phyloP scores from a whole-genome alignment of 2,888 invertebrate species.

The Cyrtodaria siliqua region DNA sequence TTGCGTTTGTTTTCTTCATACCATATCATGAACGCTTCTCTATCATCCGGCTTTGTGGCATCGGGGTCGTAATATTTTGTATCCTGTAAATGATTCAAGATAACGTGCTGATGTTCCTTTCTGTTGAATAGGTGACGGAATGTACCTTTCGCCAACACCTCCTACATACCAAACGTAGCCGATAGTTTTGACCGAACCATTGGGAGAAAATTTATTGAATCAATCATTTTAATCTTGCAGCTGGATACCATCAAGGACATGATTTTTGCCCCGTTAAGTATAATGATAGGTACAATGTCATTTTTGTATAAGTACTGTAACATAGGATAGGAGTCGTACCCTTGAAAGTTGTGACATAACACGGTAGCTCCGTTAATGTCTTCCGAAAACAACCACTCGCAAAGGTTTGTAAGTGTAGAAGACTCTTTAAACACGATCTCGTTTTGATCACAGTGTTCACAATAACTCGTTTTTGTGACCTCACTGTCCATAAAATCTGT shows the following conservation, averaged over 20 bases:
- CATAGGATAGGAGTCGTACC: constrained; percentile 41
- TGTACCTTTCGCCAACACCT: constrained; percentile 29
- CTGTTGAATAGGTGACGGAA: constrained; percentile 8
- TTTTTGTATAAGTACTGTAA: constrained; percentile 39
- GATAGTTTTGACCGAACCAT: constrained; percentile 45
- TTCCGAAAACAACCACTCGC: constrained; percentile 22
- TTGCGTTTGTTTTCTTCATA: constrained; percentile 34
- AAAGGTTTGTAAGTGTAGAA: neutral
- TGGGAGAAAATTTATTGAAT: constrained; percentile 46
- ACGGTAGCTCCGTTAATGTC: constrained; percentile 8
- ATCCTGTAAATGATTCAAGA: constrained; percentile 23
- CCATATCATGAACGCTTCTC: constrained; percentile 42
- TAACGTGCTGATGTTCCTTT: constrained; percentile 31
- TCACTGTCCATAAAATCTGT: constrained; percentile 15
- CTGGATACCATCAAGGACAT: constrained; percentile 16
- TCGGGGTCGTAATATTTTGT: constrained; percentile 34
- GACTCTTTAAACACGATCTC: constrained; percentile 5
- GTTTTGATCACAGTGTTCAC: constrained; percentile 7
- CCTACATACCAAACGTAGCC: constrained; percentile 21
- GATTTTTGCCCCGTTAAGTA: constrained; percentile 38
- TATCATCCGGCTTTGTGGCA: constrained; percentile 41
- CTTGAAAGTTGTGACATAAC: constrained; percentile 27
- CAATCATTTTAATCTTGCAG: constrained; percentile 31
- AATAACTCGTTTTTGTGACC: neutral
- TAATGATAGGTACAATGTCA: constrained; percentile 29